phyloP scores from a whole-genome alignment of 1,140 invertebrate species.

The Pemphigus obesinymphae region DNA sequence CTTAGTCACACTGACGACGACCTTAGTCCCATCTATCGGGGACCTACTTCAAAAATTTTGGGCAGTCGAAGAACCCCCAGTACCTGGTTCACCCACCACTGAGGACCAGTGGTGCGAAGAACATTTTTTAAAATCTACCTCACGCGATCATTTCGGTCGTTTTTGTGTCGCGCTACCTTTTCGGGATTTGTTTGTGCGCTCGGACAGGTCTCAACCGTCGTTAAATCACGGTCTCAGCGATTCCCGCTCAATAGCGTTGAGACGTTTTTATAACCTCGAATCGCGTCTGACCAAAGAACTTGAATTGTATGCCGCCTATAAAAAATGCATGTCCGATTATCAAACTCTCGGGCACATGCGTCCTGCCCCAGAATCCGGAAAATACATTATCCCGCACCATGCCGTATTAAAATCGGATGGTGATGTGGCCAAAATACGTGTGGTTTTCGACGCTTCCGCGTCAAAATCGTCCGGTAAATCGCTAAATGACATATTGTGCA shows the following conservation, averaged over 20 bases:
- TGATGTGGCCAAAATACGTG: slow-evolving; percentile 46
- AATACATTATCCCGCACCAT: slow-evolving; percentile 42
- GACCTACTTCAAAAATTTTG: not conserved
- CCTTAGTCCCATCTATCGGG: not conserved
- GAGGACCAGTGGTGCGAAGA: not conserved
- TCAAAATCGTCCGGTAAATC: too few species aligned
- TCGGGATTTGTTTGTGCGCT: too few species aligned
- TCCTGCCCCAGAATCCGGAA: not conserved
- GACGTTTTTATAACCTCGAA: not conserved
- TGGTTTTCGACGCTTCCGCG: too few species aligned
- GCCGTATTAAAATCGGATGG: slow-evolving; percentile 9
- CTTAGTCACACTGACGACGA: too few species aligned
- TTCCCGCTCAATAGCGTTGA: not conserved
- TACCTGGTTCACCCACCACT: not conserved
- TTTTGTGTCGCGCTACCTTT: not conserved
- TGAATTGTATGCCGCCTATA: not conserved
- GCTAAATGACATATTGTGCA: too few species aligned
- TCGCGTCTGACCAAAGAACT: not conserved
- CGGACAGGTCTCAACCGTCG: not conserved
- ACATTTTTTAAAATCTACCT: not conserved
- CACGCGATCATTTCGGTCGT: not conserved
- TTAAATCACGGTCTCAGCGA: not conserved
- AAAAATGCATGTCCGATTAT: not conserved
- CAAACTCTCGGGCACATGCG: not conserved
- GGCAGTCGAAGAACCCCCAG: not conserved